Base-by-base conservation (phyloP, 2,888 invertebrate species). In the Orchestes rusci region DNA sequence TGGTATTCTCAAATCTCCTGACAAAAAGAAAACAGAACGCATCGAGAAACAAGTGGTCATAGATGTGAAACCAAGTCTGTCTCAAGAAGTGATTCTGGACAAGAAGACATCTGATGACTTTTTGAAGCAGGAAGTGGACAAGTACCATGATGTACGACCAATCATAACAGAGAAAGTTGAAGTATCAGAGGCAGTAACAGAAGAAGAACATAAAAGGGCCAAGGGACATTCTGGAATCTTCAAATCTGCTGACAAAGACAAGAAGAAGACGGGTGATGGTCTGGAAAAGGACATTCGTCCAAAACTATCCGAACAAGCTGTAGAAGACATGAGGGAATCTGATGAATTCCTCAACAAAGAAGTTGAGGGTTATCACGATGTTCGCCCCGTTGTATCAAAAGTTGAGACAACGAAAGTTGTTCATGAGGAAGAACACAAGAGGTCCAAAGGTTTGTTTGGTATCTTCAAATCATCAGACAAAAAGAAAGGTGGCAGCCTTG, bases 311-410 rank as follows among this genome's bases (percentile, higher is more conserved):
- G 16, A 43, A 8, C 31, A 38, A 31, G 32, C 17, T 16, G 15
- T 32, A 16, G 17, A 17, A 5, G 18, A 53, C 23, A 56, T 57
- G 19, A 40, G 40, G 16, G 48, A 54, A 2, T 17, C 32, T 38
- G 27, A 23, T 16, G 33, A 40, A 20, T 58, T 59, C 35, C 39
- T 58, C 29, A 45, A 42, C 39, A 45, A 41, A 19, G 59, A 59
- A 53, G 31, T 59, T 29, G 52, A 54, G 17, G 42, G 31, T 28
- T 58, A 55, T 46, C 52, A 59, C 20, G 58, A 58, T 39, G 56
- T 55, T 19, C 42, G 49, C 31, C 52, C 52, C 7, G 12, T 10
- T 10, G 30, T 30, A 4, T 10, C 3, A n/a, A 39, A 45, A 33
- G 27, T 16, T 30, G 45, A 54, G 32, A 28, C 7, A 39, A 32